Conservation (phyloP, 2,888 invertebrate genomes). For the Standfussiana lucernea region DNA sequence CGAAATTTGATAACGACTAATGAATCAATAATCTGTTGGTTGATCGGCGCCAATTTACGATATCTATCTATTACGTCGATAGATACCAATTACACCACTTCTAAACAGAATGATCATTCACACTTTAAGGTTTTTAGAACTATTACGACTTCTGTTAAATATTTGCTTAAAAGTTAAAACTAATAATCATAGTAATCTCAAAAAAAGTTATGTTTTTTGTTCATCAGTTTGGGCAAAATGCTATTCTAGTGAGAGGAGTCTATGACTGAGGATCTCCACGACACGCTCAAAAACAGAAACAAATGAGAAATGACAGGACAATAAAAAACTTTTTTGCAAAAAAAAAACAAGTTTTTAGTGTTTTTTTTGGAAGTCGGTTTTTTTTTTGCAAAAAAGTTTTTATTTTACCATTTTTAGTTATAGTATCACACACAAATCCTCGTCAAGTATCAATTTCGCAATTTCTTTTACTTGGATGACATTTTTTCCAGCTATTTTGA, state of each 20-base stretch:
- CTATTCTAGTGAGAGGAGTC: not conserved
- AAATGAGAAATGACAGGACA: not conserved
- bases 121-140: not conserved
- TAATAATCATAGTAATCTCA: not conserved
- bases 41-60: slow-evolving; percentile 5
- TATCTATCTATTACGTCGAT: not conserved
- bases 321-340: no score
- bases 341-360: no score
- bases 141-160: not conserved
- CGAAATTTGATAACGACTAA: not conserved
- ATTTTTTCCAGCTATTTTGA: no score
- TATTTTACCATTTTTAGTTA: no score
- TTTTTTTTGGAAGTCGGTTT: no score
- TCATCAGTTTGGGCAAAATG: not conserved
- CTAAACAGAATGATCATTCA: not conserved
- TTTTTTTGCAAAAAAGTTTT: no score
- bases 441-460: no score
- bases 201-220: not conserved
- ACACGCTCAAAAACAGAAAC: not conserved
- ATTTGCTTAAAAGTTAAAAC: not conserved
- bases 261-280: not conserved
- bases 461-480: no score
- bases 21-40: slow-evolving; percentile 20
- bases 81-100: not conserved
- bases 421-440: no score